Percentiles rank a stretch among this genome's conserved stretches.
phyloP scores from a whole-genome alignment of 2,113 vertebrate species.

The Ceyx margarethae region DNA sequence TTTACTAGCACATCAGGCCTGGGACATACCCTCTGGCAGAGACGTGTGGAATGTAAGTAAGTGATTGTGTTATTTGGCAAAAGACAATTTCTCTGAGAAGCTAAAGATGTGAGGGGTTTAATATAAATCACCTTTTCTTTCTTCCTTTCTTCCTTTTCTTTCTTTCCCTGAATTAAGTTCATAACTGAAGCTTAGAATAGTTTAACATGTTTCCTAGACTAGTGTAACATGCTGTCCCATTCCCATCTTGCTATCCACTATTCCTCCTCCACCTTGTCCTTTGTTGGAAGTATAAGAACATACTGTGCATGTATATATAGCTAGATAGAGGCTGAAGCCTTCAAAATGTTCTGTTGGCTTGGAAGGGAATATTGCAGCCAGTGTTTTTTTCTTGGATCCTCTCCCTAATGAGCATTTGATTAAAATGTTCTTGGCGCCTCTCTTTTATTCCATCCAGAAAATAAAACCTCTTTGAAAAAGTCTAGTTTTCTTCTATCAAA shows the following conservation, averaged over 20 bases:
- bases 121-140: neutral
- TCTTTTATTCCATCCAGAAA: slow-evolving; percentile 27
- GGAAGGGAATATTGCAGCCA: neutral
- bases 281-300: slow-evolving; percentile 37
- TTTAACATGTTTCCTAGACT: slow-evolving; percentile 23
- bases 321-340: slow-evolving; percentile 11
- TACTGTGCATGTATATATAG: neutral
- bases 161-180: neutral
- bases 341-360: slow-evolving; percentile 44
- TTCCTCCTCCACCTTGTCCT: slow-evolving; percentile 10
- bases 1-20: slow-evolving; percentile 35
- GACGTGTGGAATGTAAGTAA: slow-evolving; percentile 7
- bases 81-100: slow-evolving; percentile 18
- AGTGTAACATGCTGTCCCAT: neutral
- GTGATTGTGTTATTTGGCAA: slow-evolving; percentile 52
- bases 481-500: neutral
- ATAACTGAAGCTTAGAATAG: neutral
- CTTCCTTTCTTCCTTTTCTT: neutral
- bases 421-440: slow-evolving; percentile 51
- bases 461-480: slow-evolving; percentile 2
- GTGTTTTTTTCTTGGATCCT: slow-evolving; percentile 26
- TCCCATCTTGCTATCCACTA: neutral
- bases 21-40: slow-evolving; percentile 51
- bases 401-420: slow-evolving; percentile 37
- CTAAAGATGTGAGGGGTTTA: slow-evolving; percentile 38